These are phyloP conservation scores for Bicyclus anynana DNA, from an alignment of 1,140 invertebrate genomes.

Conservation along the genomic window DNA sequence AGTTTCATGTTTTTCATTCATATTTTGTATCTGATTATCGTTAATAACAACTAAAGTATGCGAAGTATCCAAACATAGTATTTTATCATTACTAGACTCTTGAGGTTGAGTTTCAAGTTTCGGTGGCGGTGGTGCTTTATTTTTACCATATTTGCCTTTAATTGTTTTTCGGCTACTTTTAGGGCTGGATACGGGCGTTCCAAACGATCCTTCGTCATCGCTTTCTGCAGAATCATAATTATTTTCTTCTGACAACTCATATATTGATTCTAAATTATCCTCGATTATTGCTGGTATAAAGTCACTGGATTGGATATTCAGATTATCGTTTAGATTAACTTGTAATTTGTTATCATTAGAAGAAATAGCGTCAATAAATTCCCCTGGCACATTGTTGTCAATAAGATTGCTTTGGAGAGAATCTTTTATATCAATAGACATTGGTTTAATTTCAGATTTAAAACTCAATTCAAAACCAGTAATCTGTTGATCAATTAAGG, in stretches of 20 bases:
- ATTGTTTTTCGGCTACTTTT: slow-evolving; percentile 50
- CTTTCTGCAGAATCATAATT: slow-evolving; percentile 54
- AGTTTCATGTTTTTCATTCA: neutral
- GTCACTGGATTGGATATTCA: neutral
- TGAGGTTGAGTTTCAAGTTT: slow-evolving; percentile 20
- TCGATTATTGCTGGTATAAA: slow-evolving; percentile 26
- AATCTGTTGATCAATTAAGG: neutral
- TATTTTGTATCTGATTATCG: neutral
- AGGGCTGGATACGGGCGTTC: slow-evolving; percentile 71
- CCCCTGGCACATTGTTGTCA: neutral
- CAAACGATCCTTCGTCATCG: slow-evolving; percentile 68
- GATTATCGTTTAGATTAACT: neutral
- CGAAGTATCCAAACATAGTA: neutral
- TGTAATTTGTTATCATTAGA: neutral
- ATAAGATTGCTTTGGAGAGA: neutral
- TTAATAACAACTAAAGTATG: neutral
- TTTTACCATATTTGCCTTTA: slow-evolving; percentile 70
- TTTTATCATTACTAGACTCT: neutral
- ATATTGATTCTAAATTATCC: slow-evolving; percentile 24
- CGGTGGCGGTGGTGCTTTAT: slow-evolving; percentile 56
- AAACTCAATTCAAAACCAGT: neutral
- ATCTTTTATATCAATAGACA: neutral
- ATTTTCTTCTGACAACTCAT: slow-evolving; percentile 28
- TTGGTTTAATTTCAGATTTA: neutral
- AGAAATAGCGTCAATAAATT: neutral